Conservation (phyloP, 2,888 invertebrate genomes). For the Alcis repandata region DNA sequence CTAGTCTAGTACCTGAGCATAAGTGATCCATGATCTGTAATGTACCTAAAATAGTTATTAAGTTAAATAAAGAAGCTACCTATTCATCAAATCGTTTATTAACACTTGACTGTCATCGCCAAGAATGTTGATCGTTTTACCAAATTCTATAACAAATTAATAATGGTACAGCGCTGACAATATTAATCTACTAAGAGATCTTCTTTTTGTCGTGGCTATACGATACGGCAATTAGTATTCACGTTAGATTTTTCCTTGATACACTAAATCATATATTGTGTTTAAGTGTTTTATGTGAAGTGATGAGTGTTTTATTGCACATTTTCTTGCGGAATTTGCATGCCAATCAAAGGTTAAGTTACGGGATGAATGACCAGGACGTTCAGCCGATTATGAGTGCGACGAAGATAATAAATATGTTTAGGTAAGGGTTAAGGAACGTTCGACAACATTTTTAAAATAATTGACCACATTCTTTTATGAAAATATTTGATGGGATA, state of each 20-base stretch:
- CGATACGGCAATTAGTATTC: too few species aligned
- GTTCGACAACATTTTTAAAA: neutral
- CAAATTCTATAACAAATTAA: neutral
- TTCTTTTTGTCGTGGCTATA: too few species aligned
- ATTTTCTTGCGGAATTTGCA: neutral
- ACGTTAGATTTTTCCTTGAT: neutral
- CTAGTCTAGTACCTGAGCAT: constrained; percentile 49
- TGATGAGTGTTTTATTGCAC: neutral
- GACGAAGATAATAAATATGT: neutral
- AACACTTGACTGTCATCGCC: neutral
- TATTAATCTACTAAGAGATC: too few species aligned
- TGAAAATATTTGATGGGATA: too few species aligned
- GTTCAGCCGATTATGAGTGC: neutral
- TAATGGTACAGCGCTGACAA: neutral
- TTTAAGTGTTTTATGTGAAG: neutral
- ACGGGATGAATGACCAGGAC: constrained; percentile 17
- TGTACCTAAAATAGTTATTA: constrained; percentile 40
- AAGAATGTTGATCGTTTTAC: neutral
- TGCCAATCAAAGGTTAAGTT: constrained; percentile 1
- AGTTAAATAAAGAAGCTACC: constrained; percentile 46
- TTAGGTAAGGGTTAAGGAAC: too few species aligned
- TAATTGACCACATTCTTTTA: neutral
- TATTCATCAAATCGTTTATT: constrained; percentile 35
- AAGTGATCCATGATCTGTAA: constrained; percentile 34
- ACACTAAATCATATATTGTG: neutral